phyloP scores from a whole-genome alignment of 2,888 invertebrate genomes.

The Archaeoteleia sp. region DNA sequence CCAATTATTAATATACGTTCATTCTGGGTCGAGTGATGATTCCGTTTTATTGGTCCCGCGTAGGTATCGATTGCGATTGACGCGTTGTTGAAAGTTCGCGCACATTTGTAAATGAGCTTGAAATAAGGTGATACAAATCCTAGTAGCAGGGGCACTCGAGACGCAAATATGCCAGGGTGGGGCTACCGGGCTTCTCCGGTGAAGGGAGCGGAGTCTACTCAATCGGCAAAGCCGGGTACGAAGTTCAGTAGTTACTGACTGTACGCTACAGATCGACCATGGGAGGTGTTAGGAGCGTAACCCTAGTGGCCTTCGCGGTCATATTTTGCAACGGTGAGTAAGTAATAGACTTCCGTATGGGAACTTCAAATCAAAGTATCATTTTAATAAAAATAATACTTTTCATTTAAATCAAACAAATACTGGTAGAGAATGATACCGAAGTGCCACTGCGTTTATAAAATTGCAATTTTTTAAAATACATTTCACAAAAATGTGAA shows the following conservation, averaged over 20 bases:
- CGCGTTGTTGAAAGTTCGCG: slow-evolving; percentile 26
- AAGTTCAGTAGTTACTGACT: slow-evolving; percentile 72
- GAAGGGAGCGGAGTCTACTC: slow-evolving; percentile 64
- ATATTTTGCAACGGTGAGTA: slow-evolving; percentile 67
- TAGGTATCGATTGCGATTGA: neutral
- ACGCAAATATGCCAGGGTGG: slow-evolving; percentile 54
- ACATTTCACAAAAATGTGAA: too few species aligned
- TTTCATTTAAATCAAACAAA: neutral
- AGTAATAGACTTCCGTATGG: slow-evolving; percentile 25
- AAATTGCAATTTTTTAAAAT: too few species aligned
- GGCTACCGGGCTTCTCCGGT: slow-evolving; percentile 55
- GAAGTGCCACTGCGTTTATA: too few species aligned
- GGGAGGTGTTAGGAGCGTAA: slow-evolving; percentile 64
- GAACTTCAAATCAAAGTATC: slow-evolving; percentile 10
- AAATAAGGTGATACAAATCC: slow-evolving; percentile 37
- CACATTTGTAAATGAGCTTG: slow-evolving; percentile 9
- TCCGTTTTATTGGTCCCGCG: too few species aligned
- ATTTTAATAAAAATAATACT: neutral
- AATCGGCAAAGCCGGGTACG: slow-evolving; percentile 54
- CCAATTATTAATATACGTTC: too few species aligned
- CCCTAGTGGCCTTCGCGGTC: slow-evolving; percentile 65
- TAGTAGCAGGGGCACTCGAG: slow-evolving; percentile 48
- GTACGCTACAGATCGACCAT: slow-evolving; percentile 58
- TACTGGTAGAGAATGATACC: too few species aligned
- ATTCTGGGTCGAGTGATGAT: too few species aligned